Conservation (phyloP, 2,113 vertebrate genomes). For the Sphyrna mokarran region DNA sequence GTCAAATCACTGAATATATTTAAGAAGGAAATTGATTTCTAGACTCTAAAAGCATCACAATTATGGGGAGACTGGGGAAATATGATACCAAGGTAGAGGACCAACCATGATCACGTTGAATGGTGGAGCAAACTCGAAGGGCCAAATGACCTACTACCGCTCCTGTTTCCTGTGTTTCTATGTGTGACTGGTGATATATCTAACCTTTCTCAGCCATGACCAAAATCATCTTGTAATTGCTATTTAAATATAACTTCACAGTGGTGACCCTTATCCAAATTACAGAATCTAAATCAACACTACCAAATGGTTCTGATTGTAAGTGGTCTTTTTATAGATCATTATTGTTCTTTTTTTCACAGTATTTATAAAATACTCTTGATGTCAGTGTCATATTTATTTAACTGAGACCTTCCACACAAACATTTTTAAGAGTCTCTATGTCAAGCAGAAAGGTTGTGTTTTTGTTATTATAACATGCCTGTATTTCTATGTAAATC, state of each 20-base stretch:
- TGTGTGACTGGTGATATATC: not conserved
- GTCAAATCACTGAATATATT: too few species aligned
- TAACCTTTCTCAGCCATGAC: not conserved
- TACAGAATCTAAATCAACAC: not conserved
- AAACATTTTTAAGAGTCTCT: conserved; percentile 38
- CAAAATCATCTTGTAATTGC: conserved; percentile 7
- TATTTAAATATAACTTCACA: not conserved
- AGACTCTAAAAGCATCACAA: too few species aligned
- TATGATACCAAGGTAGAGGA: too few species aligned
- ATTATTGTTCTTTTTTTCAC: conserved; percentile 9
- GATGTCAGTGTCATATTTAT: conserved; percentile 42
- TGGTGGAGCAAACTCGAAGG: too few species aligned
- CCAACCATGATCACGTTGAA: too few species aligned
- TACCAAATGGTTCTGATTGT: not conserved
- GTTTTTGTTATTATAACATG: conserved; percentile 44
- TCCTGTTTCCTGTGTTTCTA: too few species aligned
- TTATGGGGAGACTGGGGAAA: too few species aligned
- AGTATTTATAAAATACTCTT: conserved; percentile 43
- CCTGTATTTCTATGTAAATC: conserved; percentile 29
- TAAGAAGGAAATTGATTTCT: too few species aligned
- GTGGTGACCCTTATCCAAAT: not conserved
- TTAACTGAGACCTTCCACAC: conserved; percentile 44
- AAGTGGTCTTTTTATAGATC: not conserved
- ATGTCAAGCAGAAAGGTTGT: conserved; percentile 46
- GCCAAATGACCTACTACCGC: too few species aligned